Evolutionary conservation across 2,113 vertebrate genomes (phyloP).

Genomic region (Menidia beryllina): DNA sequence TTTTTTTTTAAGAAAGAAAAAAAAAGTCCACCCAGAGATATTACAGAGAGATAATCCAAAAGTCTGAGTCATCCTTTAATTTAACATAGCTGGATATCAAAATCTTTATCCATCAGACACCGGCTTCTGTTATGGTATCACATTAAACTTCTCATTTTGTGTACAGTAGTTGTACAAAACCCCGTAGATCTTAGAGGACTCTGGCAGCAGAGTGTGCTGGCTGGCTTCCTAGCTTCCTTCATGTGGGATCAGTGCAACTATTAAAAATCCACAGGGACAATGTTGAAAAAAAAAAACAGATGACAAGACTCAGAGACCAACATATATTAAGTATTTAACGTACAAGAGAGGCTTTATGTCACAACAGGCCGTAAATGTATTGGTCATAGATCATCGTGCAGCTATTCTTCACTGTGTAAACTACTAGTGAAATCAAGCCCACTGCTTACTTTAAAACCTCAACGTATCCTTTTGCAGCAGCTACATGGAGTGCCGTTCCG

Average conservation of each 20-base stretch:
- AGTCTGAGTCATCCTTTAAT: conserved; percentile 11
- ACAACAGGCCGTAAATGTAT: background rate
- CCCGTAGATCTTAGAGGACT: conserved; percentile 41
- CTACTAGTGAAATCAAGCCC: background rate
- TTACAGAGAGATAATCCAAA: conserved; percentile 8
- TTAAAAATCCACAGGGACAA: conserved; percentile 29
- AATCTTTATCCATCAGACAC: background rate
- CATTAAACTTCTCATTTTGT: conserved; percentile 21
- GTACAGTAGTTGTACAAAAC: conserved; percentile 10
- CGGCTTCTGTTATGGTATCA: conserved; percentile 2
- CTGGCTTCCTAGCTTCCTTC: conserved; percentile 53
- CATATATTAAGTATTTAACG: conserved; percentile 20
- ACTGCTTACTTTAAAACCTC: conserved; percentile 98
- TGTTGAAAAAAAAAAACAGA: conserved; percentile 9
- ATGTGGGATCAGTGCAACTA: conserved; percentile 21
- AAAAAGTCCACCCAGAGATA: background rate
- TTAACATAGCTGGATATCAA: background rate
- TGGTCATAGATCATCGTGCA: background rate
- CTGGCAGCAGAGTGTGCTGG: conserved; percentile 53
- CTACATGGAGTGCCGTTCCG: conserved; percentile 96
- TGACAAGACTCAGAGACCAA: conserved; percentile 39
- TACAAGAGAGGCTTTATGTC: conserved; percentile 1
- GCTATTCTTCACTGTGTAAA: background rate
- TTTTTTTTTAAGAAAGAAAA: no score
- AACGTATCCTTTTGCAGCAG: conserved; percentile 96